Evolutionary conservation across 1,140 invertebrate genomes (phyloP), one percentile per base, ranked within the genome.

Genomic region (Eupristina koningsbergeri): DNA sequence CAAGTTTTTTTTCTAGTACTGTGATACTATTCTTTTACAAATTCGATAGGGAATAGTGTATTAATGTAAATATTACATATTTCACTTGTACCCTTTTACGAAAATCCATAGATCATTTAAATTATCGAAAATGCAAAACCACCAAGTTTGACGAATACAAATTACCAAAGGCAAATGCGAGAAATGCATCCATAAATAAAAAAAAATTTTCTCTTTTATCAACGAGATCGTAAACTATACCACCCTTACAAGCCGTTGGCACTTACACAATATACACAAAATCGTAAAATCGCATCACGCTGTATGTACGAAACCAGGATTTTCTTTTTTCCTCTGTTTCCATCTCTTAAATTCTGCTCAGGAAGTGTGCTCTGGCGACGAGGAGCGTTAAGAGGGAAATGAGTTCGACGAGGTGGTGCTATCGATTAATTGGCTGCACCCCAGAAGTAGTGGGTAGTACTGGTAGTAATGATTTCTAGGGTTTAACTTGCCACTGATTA

Each of bases 311-410:
- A 71, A 36, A 50, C 17, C n/a, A 0, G 45, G 36, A 47, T 50
- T 50, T 50, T 76, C 31, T 17, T 34, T 15, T 39, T 61, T 19
- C 15, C 61, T 22, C 45, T 15, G 29, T 50, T 47, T 80, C n/a
- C n/a, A n/a, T n/a, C 41, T 45, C 63, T 74, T 22, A 82, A 76
- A 73, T 79, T 73, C 76, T 84, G 82, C 82, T 84, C 82, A 61
- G 82, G 67, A 84, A 77, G 76, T 69, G 63, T 69, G 77, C n/a
- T 39, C 31, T 39, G 47, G 39, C 45, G 64, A 47, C 82, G 76
- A 79, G 29, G 34, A 82, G 81, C 61, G 41, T 22, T 11, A 76
- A 73, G 81, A 82, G 61, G 73, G 61, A 26, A 50, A 76, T 31
- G 73, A 76, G 71, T 6, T n/a, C 19, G 13, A 78, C 22, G 76